Evolutionary conservation across 2,113 vertebrate genomes (phyloP).

Genomic region (Mormyrus lacerda): DNA sequence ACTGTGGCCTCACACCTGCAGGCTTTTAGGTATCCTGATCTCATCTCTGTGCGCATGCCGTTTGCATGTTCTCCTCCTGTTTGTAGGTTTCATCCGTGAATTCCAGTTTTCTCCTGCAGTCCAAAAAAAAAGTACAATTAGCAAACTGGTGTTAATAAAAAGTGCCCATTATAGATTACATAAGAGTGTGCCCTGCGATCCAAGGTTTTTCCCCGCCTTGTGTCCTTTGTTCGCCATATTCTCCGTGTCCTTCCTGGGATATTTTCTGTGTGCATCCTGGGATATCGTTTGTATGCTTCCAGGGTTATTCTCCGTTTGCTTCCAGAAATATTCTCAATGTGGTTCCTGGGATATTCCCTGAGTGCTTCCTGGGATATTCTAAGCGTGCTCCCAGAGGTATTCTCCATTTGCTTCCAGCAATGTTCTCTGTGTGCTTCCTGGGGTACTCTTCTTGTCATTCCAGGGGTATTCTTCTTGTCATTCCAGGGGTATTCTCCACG

Average conservation of each 20-base stretch:
- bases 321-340: neutral
- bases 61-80: neutral
- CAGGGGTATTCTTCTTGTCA: neutral
- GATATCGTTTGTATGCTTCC: neutral
- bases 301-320: neutral
- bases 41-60: neutral
- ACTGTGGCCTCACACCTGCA: neutral
- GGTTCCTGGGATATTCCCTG: too few species aligned
- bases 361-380: too few species aligned
- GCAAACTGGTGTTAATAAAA: neutral
- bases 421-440: too few species aligned
- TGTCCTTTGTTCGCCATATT: neutral
- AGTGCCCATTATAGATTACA: neutral
- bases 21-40: neutral
- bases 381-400: too few species aligned
- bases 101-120: neutral
- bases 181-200: neutral
- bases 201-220: neutral
- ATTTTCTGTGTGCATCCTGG: neutral
- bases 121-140: neutral
- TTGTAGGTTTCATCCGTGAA: neutral
- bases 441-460: too few species aligned
- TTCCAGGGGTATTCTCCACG: neutral
- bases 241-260: neutral
- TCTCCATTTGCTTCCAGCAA: too few species aligned